A percentile compares a stretch with the other conserved stretches of the same genome.
Conservation (phyloP, 2,888 invertebrate species). For the Morpho achilles region DNA sequence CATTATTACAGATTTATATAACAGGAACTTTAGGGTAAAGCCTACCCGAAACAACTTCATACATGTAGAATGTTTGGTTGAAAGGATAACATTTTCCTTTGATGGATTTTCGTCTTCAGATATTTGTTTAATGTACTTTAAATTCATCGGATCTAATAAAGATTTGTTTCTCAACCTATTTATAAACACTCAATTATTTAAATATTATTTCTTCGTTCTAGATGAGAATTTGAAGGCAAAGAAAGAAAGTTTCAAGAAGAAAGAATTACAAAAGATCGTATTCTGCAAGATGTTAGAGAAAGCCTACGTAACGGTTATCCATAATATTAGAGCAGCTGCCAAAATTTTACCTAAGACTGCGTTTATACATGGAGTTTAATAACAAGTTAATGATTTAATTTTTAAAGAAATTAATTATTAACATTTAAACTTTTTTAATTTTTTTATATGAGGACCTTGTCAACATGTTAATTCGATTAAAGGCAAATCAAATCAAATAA, state of each 20-base stretch:
- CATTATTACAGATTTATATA: too few species aligned
- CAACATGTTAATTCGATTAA: too few species aligned
- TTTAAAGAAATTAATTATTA: neutral
- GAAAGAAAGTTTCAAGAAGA: constrained; percentile 33
- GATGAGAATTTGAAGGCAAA: constrained; percentile 38
- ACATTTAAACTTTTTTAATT: too few species aligned
- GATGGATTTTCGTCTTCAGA: too few species aligned
- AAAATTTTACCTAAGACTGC: constrained; percentile 48
- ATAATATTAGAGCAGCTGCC: constrained; percentile 55
- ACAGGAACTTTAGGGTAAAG: too few species aligned
- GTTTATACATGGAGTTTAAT: constrained; percentile 50
- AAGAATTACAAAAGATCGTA: constrained; percentile 34
- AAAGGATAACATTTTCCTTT: too few species aligned
- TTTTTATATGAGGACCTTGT: too few species aligned
- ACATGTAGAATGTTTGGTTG: too few species aligned
- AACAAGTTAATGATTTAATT: neutral
- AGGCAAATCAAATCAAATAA: too few species aligned
- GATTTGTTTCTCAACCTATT: neutral
- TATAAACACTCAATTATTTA: neutral
- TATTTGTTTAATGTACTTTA: too few species aligned
- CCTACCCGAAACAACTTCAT: too few species aligned
- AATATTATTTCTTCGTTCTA: constrained; percentile 30
- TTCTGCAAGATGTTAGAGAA: constrained; percentile 45
- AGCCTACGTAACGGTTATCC: constrained; percentile 49
- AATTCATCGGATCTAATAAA: neutral